These are phyloP conservation scores for Hippocampus kuda DNA, from an alignment of 2,797 vertebrate genomes.

Conservation along the genomic window DNA sequence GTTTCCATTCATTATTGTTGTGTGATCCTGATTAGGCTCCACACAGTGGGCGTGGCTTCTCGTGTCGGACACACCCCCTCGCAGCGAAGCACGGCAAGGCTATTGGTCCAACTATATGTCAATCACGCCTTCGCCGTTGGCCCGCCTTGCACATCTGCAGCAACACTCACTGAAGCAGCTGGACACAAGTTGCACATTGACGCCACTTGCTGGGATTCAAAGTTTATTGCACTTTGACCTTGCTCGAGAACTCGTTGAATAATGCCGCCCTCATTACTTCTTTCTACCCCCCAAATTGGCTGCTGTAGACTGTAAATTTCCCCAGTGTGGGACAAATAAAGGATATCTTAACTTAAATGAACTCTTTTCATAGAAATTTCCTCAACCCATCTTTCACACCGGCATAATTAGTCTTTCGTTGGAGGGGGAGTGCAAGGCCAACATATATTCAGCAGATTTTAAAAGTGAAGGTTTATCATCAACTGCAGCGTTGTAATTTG, in stretches of 20 bases:
- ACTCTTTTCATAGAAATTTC: neutral
- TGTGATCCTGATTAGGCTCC: slow-evolving; percentile 59
- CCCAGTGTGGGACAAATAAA: no score
- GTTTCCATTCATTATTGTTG: slow-evolving; percentile 73
- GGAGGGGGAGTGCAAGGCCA: no score
- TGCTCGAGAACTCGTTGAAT: neutral
- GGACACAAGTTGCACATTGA: slow-evolving; percentile 15
- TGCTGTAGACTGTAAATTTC: no score
- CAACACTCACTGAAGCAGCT: slow-evolving; percentile 24
- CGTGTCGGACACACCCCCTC: slow-evolving; percentile 37
- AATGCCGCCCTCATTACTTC: neutral
- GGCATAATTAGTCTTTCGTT: no score
- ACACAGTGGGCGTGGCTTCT: slow-evolving; percentile 47
- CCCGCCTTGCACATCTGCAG: slow-evolving; percentile 47
- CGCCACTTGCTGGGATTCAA: slow-evolving; percentile 30
- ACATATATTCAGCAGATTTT: no score
- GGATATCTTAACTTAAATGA: no score
- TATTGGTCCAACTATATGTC: slow-evolving; percentile 36
- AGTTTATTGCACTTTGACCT: neutral
- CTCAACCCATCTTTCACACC: neutral
- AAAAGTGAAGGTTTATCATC: no score
- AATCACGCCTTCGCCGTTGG: slow-evolving; percentile 13
- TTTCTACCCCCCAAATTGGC: no score
- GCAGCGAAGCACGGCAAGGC: neutral
- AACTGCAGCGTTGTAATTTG: neutral